Base-by-base conservation (phyloP, 92 coral and sea anemone genomes). In the Parazoanthus swiftii region DNA sequence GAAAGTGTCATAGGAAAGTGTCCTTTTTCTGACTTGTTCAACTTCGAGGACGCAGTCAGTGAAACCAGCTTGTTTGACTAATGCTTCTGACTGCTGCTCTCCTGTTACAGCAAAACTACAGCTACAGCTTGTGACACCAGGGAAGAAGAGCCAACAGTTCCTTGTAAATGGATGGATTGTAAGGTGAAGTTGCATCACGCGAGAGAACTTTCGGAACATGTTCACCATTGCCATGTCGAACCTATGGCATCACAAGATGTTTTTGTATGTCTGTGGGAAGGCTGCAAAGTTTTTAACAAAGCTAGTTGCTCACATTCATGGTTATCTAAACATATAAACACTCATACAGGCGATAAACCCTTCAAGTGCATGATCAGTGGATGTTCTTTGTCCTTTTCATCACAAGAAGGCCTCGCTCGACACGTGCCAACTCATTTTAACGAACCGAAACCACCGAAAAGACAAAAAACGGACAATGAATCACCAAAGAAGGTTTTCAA, bases 271-370 rank as follows among this genome's bases (percentile, higher is more conserved):
- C 89, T 97, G 18, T 97, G 99, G 99, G 90, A 94, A 84, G 98
- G 96, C 80, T 97, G 99, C 81, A 97, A 97, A 79, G 99, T 97
- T 63, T 97, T 94, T 91, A 96, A 97, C 89, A 93, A 96, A 77
- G 97, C 99, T 26, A 97, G 99, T 68, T 94, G 98, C 74, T 97
- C 99, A 54, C 96, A 95, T 91, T 94, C 98, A 7, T 97, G 99
- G 99, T 90, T 97, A 20, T 90, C 98, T 4, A 97, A 97, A 88
- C 99, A 97, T 79, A 91, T 97, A 78, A 96, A 97, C 85, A 90
- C 94, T 73, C 99, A 97, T 36, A 97, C 98, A 18, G 99, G 99
- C 42, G 98, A 91, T 65, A 97, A 97, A 73, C 99, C 99, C 10
- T 97, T 93, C 80, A 97, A 97, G 66, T 97, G 99, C 85, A 93